Evolutionary conservation across 2,888 invertebrate species (phyloP), one percentile per base, ranked within the genome.

Genomic region (Teinopalpus imperialis): DNA sequence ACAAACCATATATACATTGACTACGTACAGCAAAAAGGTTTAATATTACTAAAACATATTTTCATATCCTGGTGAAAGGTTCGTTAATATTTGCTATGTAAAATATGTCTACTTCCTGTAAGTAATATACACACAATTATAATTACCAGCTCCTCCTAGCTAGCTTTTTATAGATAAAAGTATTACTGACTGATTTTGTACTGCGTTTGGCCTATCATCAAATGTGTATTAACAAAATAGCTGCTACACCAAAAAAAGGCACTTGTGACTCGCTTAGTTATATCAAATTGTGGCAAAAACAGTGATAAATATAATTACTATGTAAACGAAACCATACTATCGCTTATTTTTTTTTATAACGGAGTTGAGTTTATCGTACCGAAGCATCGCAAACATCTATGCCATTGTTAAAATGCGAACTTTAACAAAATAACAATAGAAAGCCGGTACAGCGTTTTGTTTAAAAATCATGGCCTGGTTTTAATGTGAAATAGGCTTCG

Each of bases 21-120:
- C 9, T 6, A 16, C 39, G 29, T 40, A 26, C 26, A 21, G 7
- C 9, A 3, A 40, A 30, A 40, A 39, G 14, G 2, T 26, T 8
- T 36, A 3, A 9, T 30, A 30, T 29, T 14, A 31, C 9, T 9
- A 14, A 40, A 43, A 20, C 21, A 8, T 20, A 12, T 35, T 45
- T 47, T 47, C 18, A 35, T 42, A 44, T 51, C 49, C 49, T 47
- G 47, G 48, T 54, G 48, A 48, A 54, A 52, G 49, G 47, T 43
- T 32, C 9, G 16, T 42, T 43, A 43, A 21, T 37, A 37, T 21
- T 43, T 37, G n/a, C n/a, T n/a, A n/a, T n/a, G n/a, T n/a, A n/a
- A 39, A 29, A 20, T n/a, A 18, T 44, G 2, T 12, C 10, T 4
- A 31, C 26, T 26, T 32, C 32, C 32, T 42, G 6, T 14, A 23